These are phyloP conservation scores for Drosophila neutralis DNA, from an alignment of 2,888 invertebrate species.

Conservation along the genomic window DNA sequence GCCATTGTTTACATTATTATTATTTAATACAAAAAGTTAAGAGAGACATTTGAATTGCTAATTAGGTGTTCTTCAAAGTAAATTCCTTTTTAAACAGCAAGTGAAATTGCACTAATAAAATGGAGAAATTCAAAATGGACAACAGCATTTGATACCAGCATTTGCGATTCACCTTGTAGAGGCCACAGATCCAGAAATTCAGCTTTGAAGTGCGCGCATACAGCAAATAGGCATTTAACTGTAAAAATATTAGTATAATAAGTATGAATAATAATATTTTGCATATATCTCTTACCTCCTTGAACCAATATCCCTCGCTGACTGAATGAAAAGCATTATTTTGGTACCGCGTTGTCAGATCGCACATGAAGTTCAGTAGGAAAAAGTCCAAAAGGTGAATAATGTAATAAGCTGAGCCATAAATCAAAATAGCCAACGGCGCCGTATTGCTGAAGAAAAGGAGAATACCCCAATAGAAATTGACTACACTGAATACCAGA, in stretches of 20 bases:
- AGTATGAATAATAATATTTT: background rate
- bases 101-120: slow-evolving; percentile 58
- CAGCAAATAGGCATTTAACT: slow-evolving; percentile 51
- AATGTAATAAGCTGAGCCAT: slow-evolving; percentile 8
- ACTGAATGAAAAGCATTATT: background rate
- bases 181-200: slow-evolving; percentile 52
- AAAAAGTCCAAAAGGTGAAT: slow-evolving; percentile 38
- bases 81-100: slow-evolving; percentile 20
- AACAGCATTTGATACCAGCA: slow-evolving; percentile 49
- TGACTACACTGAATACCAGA: slow-evolving; percentile 28
- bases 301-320: slow-evolving; percentile 23
- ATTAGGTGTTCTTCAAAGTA: background rate
- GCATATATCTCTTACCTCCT: slow-evolving; percentile 2
- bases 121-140: slow-evolving; percentile 26
- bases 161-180: slow-evolving; percentile 42
- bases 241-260: background rate
- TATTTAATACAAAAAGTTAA: too few relatives aligned
- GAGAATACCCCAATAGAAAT: slow-evolving; percentile 46
- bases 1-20: background rate
- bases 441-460: slow-evolving; percentile 4
- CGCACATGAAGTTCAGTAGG: slow-evolving; percentile 50
- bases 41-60: background rate
- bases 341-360: slow-evolving; percentile 44
- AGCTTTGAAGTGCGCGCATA: slow-evolving; percentile 36
- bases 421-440: background rate